phyloP scores from a whole-genome alignment of 2,888 invertebrate species.

The Frankliniella intonsa region DNA sequence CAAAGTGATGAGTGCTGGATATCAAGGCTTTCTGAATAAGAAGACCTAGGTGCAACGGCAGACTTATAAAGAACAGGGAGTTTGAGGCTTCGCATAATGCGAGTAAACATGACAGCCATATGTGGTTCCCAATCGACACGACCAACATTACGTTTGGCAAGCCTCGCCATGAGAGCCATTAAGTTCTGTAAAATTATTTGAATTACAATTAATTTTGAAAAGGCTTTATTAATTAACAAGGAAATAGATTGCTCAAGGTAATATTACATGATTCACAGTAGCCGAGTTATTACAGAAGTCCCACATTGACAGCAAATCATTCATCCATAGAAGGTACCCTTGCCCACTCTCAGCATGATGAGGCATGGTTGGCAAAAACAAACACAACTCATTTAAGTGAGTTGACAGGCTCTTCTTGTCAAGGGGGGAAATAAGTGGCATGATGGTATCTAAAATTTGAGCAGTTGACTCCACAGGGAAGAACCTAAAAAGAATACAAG shows the following conservation, averaged over 20 bases:
- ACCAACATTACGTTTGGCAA: conserved; percentile 71
- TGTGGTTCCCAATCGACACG: conserved; percentile 84
- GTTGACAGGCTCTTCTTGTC: not conserved
- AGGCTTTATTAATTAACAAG: conserved; percentile 28
- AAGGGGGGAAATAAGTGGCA: not conserved
- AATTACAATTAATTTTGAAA: conserved; percentile 27
- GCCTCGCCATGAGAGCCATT: conserved; percentile 66
- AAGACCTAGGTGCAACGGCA: not conserved
- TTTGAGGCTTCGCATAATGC: conserved; percentile 67
- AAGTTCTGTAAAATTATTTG: conserved; percentile 52
- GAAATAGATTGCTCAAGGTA: conserved; percentile 31
- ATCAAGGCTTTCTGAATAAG: not conserved
- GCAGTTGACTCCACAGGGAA: conserved; percentile 4
- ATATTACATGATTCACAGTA: conserved; percentile 59
- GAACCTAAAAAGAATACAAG: not conserved
- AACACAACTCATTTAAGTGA: not conserved
- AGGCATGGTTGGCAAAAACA: conserved; percentile 4
- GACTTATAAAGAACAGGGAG: conserved; percentile 72
- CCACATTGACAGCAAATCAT: conserved; percentile 74
- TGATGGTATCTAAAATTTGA: not conserved
- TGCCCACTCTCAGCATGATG: not conserved
- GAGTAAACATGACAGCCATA: conserved; percentile 69
- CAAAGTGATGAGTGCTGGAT: conserved; percentile 43
- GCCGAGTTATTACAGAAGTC: conserved; percentile 68
- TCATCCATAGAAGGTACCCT: conserved; percentile 73